Conservation (phyloP, 2,888 invertebrate species). For the Malachius bipustulatus region DNA sequence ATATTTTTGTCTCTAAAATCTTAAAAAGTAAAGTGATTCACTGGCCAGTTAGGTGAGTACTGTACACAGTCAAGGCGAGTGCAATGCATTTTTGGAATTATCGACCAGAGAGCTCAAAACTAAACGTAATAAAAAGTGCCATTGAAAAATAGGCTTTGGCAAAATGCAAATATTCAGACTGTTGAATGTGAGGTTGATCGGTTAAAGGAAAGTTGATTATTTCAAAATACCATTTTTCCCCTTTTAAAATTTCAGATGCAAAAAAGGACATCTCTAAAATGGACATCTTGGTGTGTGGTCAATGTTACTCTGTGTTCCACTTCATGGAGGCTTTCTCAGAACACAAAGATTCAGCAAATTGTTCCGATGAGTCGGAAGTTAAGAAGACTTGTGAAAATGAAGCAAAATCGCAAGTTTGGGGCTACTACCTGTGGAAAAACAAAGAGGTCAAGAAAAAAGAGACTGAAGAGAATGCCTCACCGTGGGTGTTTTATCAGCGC, state of each 20-base stretch:
- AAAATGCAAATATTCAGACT: no score
- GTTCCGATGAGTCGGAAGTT: conserved; percentile 46
- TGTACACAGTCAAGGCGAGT: no score
- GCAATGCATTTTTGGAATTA: no score
- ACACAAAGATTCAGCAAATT: conserved; percentile 48
- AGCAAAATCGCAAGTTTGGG: conserved; percentile 75
- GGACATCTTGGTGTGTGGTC: conserved; percentile 75
- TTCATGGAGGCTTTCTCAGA: conserved; percentile 67
- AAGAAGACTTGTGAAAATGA: conserved; percentile 55
- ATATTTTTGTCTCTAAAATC: no score
- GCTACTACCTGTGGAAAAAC: conserved; percentile 70
- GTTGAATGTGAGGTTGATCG: no score
- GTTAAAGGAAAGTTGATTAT: no score
- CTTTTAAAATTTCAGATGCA: conserved; percentile 57
- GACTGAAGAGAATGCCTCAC: conserved; percentile 37
- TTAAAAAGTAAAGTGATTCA: no score
- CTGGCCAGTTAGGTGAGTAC: no score
- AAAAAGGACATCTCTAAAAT: conserved; percentile 63
- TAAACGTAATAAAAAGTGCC: no score
- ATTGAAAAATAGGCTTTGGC: no score
- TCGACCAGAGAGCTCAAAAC: no score
- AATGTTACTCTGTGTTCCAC: conserved; percentile 67
- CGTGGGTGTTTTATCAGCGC: conserved; percentile 72
- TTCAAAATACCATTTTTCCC: no score
- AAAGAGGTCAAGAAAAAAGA: conserved; percentile 39